Conservation (phyloP, 2,888 invertebrate species). For the Clunio marinus region DNA sequence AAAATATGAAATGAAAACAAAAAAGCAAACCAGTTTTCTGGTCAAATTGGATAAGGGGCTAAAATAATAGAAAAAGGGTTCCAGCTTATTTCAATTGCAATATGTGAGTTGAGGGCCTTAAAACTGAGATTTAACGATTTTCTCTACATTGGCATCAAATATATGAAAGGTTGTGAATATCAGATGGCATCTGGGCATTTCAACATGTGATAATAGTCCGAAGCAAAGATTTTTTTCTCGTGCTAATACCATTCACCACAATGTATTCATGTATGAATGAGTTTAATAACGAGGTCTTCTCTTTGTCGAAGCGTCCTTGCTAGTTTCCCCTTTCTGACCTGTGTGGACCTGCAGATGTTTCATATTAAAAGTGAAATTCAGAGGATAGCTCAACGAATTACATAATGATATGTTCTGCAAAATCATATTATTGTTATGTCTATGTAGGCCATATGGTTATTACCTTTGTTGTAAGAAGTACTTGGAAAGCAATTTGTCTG, state of each 20-base stretch:
- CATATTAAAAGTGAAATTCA: too few relatives aligned
- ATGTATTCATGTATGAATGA: background rate
- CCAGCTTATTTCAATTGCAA: too few relatives aligned
- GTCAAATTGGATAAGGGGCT: conserved; percentile 12
- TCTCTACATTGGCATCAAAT: background rate
- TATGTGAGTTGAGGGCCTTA: background rate
- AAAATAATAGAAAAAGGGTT: background rate
- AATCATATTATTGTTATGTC: background rate
- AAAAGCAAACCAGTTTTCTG: conserved; percentile 22
- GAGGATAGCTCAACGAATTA: background rate
- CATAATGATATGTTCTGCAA: conserved; percentile 7
- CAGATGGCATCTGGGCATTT: conserved; percentile 17
- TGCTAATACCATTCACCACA: background rate
- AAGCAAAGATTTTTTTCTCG: background rate
- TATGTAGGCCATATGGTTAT: background rate
- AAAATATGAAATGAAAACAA: conserved; percentile 13
- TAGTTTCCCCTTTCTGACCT: conserved; percentile 1
- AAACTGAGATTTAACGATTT: conserved; percentile 20
- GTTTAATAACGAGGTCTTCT: background rate
- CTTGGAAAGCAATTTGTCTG: conserved; percentile 1
- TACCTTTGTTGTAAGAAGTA: background rate
- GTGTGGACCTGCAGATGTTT: conserved; percentile 14
- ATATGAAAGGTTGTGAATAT: conserved; percentile 3
- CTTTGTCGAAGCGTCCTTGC: background rate
- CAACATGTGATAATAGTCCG: background rate